Conservation (phyloP, 2,888 invertebrate species). For the Phytoseiulus persimilis region DNA sequence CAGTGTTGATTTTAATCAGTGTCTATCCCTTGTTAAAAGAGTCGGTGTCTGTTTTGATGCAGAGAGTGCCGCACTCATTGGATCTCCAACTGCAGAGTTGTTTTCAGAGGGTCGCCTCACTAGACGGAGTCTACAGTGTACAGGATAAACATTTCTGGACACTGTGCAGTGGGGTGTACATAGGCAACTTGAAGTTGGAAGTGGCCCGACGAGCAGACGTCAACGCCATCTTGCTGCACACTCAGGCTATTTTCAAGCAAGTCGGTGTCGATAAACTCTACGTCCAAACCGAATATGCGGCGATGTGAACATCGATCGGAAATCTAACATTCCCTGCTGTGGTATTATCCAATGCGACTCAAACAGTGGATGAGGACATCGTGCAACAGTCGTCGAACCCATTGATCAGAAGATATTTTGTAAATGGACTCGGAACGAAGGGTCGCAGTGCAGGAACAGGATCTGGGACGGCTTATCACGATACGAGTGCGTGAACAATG, state of each 20-base stretch:
- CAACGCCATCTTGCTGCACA: constrained; percentile 80
- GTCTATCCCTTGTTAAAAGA: constrained; percentile 57
- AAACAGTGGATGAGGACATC: not conserved
- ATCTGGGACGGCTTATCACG: not conserved
- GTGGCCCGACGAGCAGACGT: constrained; percentile 87
- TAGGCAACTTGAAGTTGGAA: constrained; percentile 86
- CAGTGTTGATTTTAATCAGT: constrained; percentile 63
- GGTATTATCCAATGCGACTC: not conserved
- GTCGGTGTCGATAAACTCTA: constrained; percentile 82
- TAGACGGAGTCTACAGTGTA: constrained; percentile 88
- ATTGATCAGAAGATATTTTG: not conserved
- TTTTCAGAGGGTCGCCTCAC: constrained; percentile 59
- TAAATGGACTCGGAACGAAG: not conserved
- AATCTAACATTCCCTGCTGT: not conserved
- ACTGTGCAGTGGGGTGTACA: constrained; percentile 81
- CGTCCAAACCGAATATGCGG: constrained; percentile 84
- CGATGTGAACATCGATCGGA: constrained; percentile 54
- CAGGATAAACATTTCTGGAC: constrained; percentile 95
- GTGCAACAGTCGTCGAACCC: not conserved
- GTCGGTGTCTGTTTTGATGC: constrained; percentile 83
- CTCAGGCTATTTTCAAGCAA: constrained; percentile 86
- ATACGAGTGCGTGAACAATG: not conserved
- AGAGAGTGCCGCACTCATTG: constrained; percentile 73
- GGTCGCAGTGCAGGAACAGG: not conserved
- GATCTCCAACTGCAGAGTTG: constrained; percentile 76